Evolutionary conservation across 2,113 vertebrate species (phyloP), one percentile per base, ranked within the genome.

Genomic region (Solea solea): DNA sequence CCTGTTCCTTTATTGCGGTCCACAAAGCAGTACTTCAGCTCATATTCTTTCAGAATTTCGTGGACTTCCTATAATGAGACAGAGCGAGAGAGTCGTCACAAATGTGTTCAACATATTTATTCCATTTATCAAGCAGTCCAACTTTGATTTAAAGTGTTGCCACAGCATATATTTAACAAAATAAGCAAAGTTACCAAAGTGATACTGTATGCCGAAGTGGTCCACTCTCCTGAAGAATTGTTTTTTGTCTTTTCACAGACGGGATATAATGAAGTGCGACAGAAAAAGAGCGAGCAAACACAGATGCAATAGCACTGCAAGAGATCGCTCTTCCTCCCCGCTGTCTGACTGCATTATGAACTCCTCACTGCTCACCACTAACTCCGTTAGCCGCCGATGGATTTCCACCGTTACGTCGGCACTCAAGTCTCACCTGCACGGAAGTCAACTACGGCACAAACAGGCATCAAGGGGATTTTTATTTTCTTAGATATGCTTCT

Each of bases 1-100:
- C 98, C 98, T 94, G 96, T 99, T 88, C 95, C 96, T 93, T 97
- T 99, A 92, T 96, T 99, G 86, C 95, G 96, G 92, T 99, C 98
- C 94, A 99, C 96, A 27, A 99, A 99, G 89, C 98, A 98, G 64
- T 98, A 99, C 74, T 99, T 99, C 78, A 99, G 93, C 81, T 99
- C 98, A 66, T 97, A 99, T 72, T 96, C 95, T 81, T 95, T 95
- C 84, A 99, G 93, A 82, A 99, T 93, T 72, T 97, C 96, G 53
- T 98, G 96, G 88, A 99, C 95, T 77, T 99, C 98, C 98, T 99
- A 76, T 41, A 85, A 71, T 89, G 44, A 88, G 50, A 86, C 5
- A 90, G 80, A 76, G 58, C 6, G 49, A 15, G 15, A 51, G 13
- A 46, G 15, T n/a, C 8, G 34, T 13, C 7, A 39, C 39, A 8